Conservation (phyloP, 1,140 invertebrate species). For the Yoshiicerus persimilis region DNA sequence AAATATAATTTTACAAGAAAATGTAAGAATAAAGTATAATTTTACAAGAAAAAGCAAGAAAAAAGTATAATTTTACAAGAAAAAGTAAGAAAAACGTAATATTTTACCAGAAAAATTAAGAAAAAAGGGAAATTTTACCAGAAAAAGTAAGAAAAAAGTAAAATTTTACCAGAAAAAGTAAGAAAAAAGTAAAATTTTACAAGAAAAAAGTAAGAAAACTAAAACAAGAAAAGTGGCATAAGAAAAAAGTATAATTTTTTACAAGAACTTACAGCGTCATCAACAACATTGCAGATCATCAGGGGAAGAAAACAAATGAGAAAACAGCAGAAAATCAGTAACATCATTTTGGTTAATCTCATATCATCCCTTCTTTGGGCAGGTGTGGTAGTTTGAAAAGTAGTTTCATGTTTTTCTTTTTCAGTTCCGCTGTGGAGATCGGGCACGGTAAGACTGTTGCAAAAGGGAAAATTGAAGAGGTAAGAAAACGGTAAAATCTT, state of each 20-base stretch:
- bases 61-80: too few species aligned
- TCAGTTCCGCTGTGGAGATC: not conserved
- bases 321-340: constrained; percentile 82
- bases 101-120: too few species aligned
- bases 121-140: not conserved
- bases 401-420: not conserved
- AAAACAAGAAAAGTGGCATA: too few species aligned
- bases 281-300: constrained; percentile 81
- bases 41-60: too few species aligned
- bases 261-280: constrained; percentile 63
- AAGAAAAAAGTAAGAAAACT: too few species aligned
- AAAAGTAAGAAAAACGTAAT: too few species aligned
- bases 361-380: constrained; percentile 65
- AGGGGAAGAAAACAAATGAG: constrained; percentile 79
- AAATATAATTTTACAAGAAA: too few species aligned
- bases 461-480: not conserved
- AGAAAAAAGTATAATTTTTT: not conserved
- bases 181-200: too few species aligned
- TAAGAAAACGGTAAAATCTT: not conserved
- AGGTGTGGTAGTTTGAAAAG: not conserved
- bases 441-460: not conserved
- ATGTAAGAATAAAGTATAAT: too few species aligned
- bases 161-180: too few species aligned
- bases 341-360: constrained; percentile 77
- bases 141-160: too few species aligned